Evolutionary conservation across 2,113 vertebrate species (phyloP), one percentile per base, ranked within the genome.

Genomic region (Empidonax traillii): DNA sequence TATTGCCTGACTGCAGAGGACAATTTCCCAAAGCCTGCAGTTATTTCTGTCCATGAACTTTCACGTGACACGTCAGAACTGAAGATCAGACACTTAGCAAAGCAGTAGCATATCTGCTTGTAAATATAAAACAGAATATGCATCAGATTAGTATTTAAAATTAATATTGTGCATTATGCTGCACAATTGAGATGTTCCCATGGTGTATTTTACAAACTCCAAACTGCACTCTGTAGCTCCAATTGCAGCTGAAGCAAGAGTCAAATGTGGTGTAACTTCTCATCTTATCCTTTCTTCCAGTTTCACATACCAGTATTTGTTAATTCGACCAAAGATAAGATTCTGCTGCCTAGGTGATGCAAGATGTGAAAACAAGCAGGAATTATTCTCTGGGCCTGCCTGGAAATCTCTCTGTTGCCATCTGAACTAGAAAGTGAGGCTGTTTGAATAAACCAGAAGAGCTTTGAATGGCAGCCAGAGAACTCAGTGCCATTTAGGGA

Each of bases 401-500:
- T 78, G 51, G 47, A 74, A 71, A 62, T 62, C 49, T 62, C 51
- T 80, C 37, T 12, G 35, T 28, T 76, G 76, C 69, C 33, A 24
- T 68, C 53, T 65, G 77, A 78, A 71, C 68, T 63, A 31, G 78
- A 56, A 85, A 75, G 71, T 13, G 83, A 92, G 66, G 72, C 4
- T 78, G 89, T 22, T 21, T 22, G 49, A 94, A 65, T 56, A 85
- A 80, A 81, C 35, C 74, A 92, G 30, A 22, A 37, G 49, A 83
- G 67, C 58, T 41, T 27, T 85, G 79, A 83, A 52, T 3, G 17
- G 80, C 85, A 92, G 96, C 94, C 93, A 95, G 92, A 53, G 61
- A 94, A 53, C 41, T 94, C 80, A 68, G 77, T 65, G 80, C 96
- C 96, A 96, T 97, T 89, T 97, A 97, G 92, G 93, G 94, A 80